phyloP scores from a whole-genome alignment of 2,113 vertebrate genomes.

The Stegastes partitus region DNA sequence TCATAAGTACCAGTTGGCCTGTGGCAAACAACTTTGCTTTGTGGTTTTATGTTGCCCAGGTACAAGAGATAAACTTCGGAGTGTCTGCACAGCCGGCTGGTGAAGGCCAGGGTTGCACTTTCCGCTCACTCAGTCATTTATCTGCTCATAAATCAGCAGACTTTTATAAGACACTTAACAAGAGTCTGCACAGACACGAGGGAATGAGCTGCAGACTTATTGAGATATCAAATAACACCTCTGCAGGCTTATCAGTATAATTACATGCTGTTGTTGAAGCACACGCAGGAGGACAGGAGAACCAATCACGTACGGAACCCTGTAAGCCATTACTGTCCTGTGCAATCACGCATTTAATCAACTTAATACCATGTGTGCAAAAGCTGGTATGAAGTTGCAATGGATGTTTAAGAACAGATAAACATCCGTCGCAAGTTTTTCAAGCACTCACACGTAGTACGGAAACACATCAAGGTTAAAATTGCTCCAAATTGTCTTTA shows the following conservation, averaged over 20 bases:
- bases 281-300: neutral
- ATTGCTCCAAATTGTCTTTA: neutral
- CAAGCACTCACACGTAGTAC: neutral
- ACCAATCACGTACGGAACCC: neutral
- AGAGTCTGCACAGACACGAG: constrained; percentile 25
- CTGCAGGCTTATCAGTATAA: constrained; percentile 46
- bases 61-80: neutral
- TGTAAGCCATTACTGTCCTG: constrained; percentile 1
- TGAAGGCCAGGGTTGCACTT: constrained; percentile 36
- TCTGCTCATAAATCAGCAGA: constrained; percentile 62
- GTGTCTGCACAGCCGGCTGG: constrained; percentile 14
- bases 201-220: constrained; percentile 43
- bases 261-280: constrained; percentile 31
- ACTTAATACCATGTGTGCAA: neutral
- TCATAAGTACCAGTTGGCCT: neutral
- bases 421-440: constrained; percentile 10
- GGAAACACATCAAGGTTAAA: neutral
- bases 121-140: constrained; percentile 41
- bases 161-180: constrained; percentile 65
- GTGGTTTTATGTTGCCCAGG: constrained; percentile 12
- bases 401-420: neutral
- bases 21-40: constrained; percentile 8
- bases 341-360: neutral
- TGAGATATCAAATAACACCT: constrained; percentile 56
- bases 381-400: no score